These are phyloP conservation scores for Amblyornis subalaris DNA, from an alignment of 2,113 vertebrate species.

Conservation along the genomic window DNA sequence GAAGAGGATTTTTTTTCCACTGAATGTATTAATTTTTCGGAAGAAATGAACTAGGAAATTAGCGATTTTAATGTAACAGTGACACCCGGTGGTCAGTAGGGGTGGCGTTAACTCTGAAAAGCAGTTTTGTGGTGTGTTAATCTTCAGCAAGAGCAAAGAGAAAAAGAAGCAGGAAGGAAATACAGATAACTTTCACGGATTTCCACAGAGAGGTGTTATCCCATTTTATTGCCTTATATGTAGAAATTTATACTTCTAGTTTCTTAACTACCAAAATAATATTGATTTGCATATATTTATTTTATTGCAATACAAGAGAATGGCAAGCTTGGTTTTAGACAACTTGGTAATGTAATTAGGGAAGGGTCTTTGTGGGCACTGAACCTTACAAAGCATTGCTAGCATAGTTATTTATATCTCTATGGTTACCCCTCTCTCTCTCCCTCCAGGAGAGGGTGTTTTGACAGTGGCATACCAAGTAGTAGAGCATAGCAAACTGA, in stretches of 20 bases:
- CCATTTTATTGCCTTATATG: neutral
- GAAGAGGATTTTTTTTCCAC: neutral
- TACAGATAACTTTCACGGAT: neutral
- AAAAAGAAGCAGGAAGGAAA: neutral
- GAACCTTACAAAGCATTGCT: neutral
- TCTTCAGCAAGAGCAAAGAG: neutral
- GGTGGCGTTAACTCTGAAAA: neutral
- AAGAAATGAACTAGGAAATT: neutral
- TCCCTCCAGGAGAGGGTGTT: neutral
- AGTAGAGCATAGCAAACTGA: neutral
- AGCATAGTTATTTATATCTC: neutral
- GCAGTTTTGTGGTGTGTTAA: neutral
- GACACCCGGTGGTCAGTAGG: conserved; percentile 68
- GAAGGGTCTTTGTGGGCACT: neutral
- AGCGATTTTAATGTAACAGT: conserved; percentile 38
- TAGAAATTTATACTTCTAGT: neutral
- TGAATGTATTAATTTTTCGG: neutral
- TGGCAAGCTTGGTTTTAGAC: neutral
- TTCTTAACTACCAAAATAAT: neutral
- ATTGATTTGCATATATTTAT: neutral
- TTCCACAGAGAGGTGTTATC: neutral
- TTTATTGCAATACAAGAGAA: neutral
- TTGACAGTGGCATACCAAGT: neutral
- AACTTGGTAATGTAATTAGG: neutral
- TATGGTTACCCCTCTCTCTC: neutral